Evolutionary conservation across 2,797 vertebrate species (phyloP).

Genomic region (Sebastes matsubarae): DNA sequence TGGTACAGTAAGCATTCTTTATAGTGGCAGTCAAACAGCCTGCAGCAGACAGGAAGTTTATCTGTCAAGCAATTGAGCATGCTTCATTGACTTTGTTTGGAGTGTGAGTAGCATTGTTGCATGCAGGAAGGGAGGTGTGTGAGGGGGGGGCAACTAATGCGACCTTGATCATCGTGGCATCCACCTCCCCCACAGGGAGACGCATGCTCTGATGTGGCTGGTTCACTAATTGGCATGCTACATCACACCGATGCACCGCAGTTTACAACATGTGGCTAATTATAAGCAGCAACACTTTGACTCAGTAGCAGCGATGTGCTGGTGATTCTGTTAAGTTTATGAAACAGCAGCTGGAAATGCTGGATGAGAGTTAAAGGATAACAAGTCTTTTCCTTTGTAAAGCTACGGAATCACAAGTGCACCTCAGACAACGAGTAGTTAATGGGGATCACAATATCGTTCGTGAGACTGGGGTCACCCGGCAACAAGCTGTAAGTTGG

Average conservation of each 20-base stretch:
- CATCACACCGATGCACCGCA: constrained; percentile 30
- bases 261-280: constrained; percentile 31
- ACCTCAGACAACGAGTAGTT: constrained; percentile 23
- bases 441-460: constrained; percentile 10
- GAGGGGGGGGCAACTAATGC: neutral
- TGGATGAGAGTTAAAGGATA: neutral
- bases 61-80: constrained; percentile 22
- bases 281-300: constrained; percentile 11
- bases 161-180: constrained; percentile 15
- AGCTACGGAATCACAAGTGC: neutral
- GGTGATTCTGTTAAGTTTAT: neutral
- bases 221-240: constrained; percentile 44
- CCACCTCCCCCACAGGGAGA: constrained; percentile 10
- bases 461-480: neutral
- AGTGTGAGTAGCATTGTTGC: constrained; percentile 12
- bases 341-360: neutral
- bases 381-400: neutral
- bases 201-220: constrained; percentile 27
- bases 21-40: constrained; percentile 5
- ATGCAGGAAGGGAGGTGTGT: constrained; percentile 31
- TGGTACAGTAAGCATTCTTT: constrained; percentile 1
- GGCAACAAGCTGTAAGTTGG: constrained; percentile 30
- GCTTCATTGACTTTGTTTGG: constrained; percentile 25
- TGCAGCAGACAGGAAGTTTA: constrained; percentile 23
- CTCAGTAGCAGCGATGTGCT: neutral